Base-by-base conservation (phyloP, 37 sponge, comb jelly and placozoan genomes). In the Beroe ovata region DNA sequence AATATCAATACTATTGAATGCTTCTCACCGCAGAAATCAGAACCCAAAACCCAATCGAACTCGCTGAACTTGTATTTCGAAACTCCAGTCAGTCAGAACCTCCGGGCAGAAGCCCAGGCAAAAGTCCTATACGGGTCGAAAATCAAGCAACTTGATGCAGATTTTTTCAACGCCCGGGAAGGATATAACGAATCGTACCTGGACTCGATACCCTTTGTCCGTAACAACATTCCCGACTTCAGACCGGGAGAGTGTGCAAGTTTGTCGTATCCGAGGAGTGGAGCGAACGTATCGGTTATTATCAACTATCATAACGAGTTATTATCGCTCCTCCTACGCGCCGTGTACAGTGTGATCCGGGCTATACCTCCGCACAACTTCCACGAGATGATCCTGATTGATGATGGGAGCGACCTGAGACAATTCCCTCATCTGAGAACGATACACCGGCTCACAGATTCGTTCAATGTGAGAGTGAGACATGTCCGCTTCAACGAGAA, bases 251-350 rank as follows among this genome's bases (percentile, higher is more conserved):
- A 19, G 38, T 77, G 84, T 20, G n/a, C 8, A 26, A 77, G 41
- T 25, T 1, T 14, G 54, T 42, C 47, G 16, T 77, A 77, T 54
- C 26, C 21, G 25, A 40, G 6, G 28, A 77, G 84, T 41, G 14
- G 8, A 20, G 33, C 84, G 1, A 20, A 3, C 11, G 84, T 77
- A n/a, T 77, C 84, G 0, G 84, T 77, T 16, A 77, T 77, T n/a
- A 77, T 77, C 54, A 77, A 77, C 84, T 77, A 77, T 20, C 84
- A 77, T 54, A 77, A 77, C 54, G 84, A 77, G 28, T 23, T 77
- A 28, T 20, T 77, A 26, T 40, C 47, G 0, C 84, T 77, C 4
- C 1, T 77, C 19, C 47, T 77, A 28, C 3, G 84, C 4, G 39
- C 84, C 2, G 3, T 77, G 42, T 77, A 77, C 84, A 77, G 28